Evolutionary conservation across 2,797 vertebrate genomes (phyloP).

Genomic region (Otolemur crassicaudatus): DNA sequence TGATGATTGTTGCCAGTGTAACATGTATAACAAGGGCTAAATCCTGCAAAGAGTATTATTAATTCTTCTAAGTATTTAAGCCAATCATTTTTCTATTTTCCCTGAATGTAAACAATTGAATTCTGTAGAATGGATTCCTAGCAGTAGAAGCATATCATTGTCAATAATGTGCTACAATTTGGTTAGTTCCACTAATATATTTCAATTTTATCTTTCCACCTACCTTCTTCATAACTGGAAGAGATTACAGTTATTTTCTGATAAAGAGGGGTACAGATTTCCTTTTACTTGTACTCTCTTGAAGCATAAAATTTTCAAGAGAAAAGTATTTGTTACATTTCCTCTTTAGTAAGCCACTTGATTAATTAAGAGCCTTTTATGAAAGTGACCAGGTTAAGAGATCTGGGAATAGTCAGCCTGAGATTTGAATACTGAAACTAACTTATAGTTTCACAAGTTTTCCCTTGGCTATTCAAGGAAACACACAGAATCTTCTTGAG

Average conservation of each 20-base stretch:
- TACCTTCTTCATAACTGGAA: conserved; percentile 67
- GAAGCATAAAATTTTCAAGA: background rate
- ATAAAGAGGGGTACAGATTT: background rate
- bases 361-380: conserved; percentile 15
- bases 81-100: background rate
- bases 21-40: background rate
- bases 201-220: background rate
- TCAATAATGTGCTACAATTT: conserved; percentile 10
- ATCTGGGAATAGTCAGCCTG: background rate
- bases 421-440: background rate
- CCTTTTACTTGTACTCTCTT: background rate
- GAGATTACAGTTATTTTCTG: background rate
- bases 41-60: background rate
- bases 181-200: background rate
- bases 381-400: background rate
- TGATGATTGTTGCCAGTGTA: background rate
- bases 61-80: conserved; percentile 6
- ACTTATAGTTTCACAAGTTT: conserved; percentile 32
- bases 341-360: background rate
- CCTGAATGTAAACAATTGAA: background rate
- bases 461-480: conserved; percentile 29
- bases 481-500: background rate
- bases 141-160: background rate
- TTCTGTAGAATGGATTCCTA: background rate
- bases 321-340: background rate